Percentiles rank a stretch among this genome's conserved stretches.
Conservation (phyloP, 1,140 invertebrate species). For the Drosophila murphyi region DNA sequence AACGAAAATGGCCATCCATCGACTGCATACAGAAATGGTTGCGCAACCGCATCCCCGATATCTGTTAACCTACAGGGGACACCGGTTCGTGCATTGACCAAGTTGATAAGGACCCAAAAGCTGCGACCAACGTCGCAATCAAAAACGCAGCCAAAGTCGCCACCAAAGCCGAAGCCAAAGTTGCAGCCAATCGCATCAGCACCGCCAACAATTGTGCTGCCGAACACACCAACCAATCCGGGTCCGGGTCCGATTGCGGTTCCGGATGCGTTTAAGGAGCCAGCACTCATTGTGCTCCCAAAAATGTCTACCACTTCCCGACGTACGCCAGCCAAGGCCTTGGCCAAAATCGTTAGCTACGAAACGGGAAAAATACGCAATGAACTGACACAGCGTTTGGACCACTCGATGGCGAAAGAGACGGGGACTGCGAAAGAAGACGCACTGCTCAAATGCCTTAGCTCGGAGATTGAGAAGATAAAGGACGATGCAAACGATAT, state of each 20-base stretch:
- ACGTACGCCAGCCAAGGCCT: constrained; percentile 53
- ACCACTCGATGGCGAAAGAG: constrained; percentile 23
- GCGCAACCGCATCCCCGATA: no score
- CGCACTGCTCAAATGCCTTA: constrained; percentile 11
- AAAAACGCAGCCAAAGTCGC: background rate
- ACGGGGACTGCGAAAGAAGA: background rate
- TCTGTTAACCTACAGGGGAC: background rate
- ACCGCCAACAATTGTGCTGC: background rate
- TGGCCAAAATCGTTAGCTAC: constrained; percentile 60
- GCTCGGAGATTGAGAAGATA: constrained; percentile 39
- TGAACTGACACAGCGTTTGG: constrained; percentile 47
- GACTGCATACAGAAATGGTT: background rate
- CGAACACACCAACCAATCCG: background rate
- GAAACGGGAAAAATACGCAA: constrained; percentile 54
- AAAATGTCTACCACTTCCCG: background rate
- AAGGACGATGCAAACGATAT: constrained; percentile 41
- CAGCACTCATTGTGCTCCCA: background rate
- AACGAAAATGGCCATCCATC: background rate
- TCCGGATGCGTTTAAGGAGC: background rate
- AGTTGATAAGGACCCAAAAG: constrained; percentile 20
- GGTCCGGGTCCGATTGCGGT: no score
- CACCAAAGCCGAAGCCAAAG: constrained; percentile 3
- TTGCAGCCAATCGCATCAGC: background rate
- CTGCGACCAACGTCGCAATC: background rate
- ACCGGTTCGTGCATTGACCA: constrained; percentile 19